Evolutionary conservation across 1,140 invertebrate species (phyloP), one percentile per base, ranked within the genome.

Genomic region (Euglossa dilemma): DNA sequence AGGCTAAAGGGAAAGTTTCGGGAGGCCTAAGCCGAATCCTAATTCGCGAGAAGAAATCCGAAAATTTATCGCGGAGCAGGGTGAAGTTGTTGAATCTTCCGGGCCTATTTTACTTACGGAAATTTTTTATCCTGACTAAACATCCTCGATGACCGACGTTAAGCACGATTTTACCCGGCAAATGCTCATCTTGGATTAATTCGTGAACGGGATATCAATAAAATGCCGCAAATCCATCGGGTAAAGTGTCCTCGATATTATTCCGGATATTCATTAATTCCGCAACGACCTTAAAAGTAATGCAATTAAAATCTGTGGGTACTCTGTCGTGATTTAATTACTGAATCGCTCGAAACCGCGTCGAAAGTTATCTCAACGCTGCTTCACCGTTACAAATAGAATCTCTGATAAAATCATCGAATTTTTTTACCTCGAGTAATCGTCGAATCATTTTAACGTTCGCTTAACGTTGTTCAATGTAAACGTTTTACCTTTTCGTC

Each of bases 41-140:
- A 72, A 80, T 80, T 80, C 77, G 56, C 47, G 28, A 25, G 47
- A 59, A 80, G 61, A 23, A 23, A 47, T 80, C 47, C 25, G 23
- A 61, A 72, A 56, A 80, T 80, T 72, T 80, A 80, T 72, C 45
- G 45, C 14, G 12, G 12, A 9, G 18, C 8, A 20, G 25, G 36
- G 23, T 28, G 36, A 16, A 45, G 45, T 80, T 80, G 16, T 36
- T 54, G 16, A 71, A 80, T 72, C 47, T 72, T 63, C 57, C 1
- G 43, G 43, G 18, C 25, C 23, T 23, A 43, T n/a, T 72, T 71
- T 61, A 71, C 36, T 50, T 23, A 61, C 43, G 25, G 18, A 57
- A 71, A 25, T 72, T 16, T 61, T n/a, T 14, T 4, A 6, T 25
- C 14, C 7, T 2, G 4, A 11, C 14, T 54, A 28, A 18, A 59